These are phyloP conservation scores for Lateolabrax maculatus DNA, from an alignment of 2,797 vertebrate genomes.

Conservation along the genomic window DNA sequence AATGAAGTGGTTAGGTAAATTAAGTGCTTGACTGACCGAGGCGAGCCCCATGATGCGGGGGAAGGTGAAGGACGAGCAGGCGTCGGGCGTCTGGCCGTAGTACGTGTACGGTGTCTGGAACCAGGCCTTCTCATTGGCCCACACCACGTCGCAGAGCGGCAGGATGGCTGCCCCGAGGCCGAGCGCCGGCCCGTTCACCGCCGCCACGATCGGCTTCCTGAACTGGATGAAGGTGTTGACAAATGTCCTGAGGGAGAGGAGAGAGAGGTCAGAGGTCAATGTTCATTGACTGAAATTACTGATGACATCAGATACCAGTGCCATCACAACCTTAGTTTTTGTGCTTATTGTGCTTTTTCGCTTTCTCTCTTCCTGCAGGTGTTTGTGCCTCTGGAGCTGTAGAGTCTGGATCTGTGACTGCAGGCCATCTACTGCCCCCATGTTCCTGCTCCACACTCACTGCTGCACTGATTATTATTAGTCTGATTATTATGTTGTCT, in stretches of 20 bases:
- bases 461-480: no score
- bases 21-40: conserved; percentile 87
- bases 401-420: no score
- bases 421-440: no score
- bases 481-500: no score
- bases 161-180: conserved; percentile 96
- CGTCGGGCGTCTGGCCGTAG: conserved; percentile 97
- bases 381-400: no score
- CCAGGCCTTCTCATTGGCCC: conserved; percentile 99
- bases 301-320: rapidly evolving
- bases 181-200: conserved; percentile 95
- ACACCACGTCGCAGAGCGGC: conserved; percentile 97
- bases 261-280: conserved; percentile 1
- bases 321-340: not conserved
- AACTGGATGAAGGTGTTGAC: conserved; percentile 99
- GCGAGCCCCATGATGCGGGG: conserved; percentile 97
- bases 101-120: conserved; percentile 97
- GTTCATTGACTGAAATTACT: no score
- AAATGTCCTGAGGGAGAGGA: conserved; percentile 88
- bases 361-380: no score
- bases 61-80: conserved; percentile 95
- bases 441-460: no score
- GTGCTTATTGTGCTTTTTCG: no score
- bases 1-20: not conserved
- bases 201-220: conserved; percentile 97